Percentiles rank a stretch among this genome's conserved stretches.
These are phyloP conservation scores for Galbula dea DNA, from an alignment of 2,113 vertebrate species.

Conservation along the genomic window DNA sequence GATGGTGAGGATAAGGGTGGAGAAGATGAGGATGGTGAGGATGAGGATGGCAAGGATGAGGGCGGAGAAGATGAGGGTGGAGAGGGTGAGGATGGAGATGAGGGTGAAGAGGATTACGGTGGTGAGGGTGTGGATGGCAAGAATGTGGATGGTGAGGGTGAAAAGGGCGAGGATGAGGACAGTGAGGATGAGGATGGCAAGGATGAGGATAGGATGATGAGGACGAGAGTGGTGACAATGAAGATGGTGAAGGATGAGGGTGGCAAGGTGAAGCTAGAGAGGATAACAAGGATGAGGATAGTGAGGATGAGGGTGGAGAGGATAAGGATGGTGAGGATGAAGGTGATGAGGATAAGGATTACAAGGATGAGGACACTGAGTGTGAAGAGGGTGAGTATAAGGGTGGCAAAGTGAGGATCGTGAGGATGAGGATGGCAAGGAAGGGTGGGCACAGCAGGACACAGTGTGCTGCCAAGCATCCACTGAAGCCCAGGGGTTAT, in stretches of 20 bases:
- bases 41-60: neutral
- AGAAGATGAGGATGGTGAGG: neutral
- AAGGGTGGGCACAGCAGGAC: neutral
- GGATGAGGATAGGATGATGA: neutral
- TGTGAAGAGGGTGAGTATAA: neutral
- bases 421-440: neutral
- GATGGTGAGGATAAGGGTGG: no score
- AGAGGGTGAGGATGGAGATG: neutral
- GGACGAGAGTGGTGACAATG: neutral
- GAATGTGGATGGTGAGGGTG: neutral
- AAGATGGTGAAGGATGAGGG: neutral
- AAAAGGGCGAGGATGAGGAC: neutral
- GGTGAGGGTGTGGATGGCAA: neutral
- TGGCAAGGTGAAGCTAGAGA: neutral
- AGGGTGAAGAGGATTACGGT: neutral
- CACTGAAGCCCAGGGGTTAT: accelerated
- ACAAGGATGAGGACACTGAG: neutral
- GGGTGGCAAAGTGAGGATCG: neutral
- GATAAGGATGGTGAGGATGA: neutral
- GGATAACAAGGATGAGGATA: neutral
- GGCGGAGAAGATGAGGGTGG: neutral
- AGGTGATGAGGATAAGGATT: neutral
- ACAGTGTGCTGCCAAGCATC: accelerated
- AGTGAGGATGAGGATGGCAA: neutral
- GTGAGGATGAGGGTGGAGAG: neutral